Evolutionary conservation across 2,113 vertebrate genomes (phyloP), one percentile per base, ranked within the genome.

Genomic region (Anoura caudifer): DNA sequence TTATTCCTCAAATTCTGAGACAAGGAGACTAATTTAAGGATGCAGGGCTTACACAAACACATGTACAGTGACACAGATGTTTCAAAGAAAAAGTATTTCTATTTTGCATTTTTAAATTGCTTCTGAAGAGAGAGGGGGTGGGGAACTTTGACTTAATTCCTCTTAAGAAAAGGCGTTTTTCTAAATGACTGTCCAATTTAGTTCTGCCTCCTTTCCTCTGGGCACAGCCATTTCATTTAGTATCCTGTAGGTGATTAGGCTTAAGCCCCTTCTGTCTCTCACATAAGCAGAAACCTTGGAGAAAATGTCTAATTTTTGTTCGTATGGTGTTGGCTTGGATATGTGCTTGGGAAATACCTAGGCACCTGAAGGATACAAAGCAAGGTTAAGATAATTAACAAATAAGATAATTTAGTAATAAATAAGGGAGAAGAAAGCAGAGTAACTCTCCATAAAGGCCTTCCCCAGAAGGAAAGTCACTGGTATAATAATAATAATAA

Each of bases 1-100:
- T 95, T 89, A 87, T 79, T 95, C 38, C 52, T 94, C 90, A 83
- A 33, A 85, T 96, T 95, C 84, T 52, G 33, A 94, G 87, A 94
- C 36, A 92, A 96, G 84, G 84, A 84, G 85, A 92, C 76, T 96
- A 88, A 43, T 81, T 96, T 94, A 91, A 41, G 65, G 38, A 77
- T 47, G 24, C 45, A 56, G 31, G 43, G 61, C 86, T 93, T 84
- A 72, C 12, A 67, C 14, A 96, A 92, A 91, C 92, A 92, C 38
- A 83, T 16, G 26, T 75, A 80, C 65, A 41, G 76, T 81, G 61
- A 61, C 17, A 38, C 70, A 93, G 83, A 80, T 72, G 24, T 92
- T 93, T 86, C 76, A 45, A 72, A 96, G 85, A 77, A 80, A 95
- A 96, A 31, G 43, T 31, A 63, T 33, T 85, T 73, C 70, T 80